Conservation (phyloP, 2,113 vertebrate species). For the Actenoides lindsayi region DNA sequence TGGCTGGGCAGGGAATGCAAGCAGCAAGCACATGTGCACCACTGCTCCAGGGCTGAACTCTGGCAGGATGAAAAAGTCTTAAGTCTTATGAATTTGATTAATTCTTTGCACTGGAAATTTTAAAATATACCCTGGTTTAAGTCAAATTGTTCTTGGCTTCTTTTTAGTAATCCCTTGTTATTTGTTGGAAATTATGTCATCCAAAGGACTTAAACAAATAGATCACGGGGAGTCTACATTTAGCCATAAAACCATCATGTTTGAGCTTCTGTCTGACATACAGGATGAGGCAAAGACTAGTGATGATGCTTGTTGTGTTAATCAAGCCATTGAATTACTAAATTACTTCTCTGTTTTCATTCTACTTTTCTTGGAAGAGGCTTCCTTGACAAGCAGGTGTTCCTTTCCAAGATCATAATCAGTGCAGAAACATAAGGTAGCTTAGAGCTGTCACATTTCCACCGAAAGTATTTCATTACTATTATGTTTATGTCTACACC, state of each 20-base stretch:
- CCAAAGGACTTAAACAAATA: not conserved
- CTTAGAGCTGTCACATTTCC: slow-evolving; percentile 30
- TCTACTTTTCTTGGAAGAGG: slow-evolving; percentile 1
- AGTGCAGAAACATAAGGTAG: not conserved
- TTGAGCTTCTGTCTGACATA: not conserved
- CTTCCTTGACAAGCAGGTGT: slow-evolving; percentile 40
- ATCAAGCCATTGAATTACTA: not conserved
- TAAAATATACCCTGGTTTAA: not conserved
- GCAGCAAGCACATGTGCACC: not conserved
- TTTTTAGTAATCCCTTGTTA: not conserved
- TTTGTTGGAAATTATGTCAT: not conserved
- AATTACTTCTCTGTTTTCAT: not conserved
- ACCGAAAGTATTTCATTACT: slow-evolving; percentile 39
- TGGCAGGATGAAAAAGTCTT: not conserved
- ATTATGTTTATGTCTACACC: slow-evolving; percentile 13
- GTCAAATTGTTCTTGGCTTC: not conserved
- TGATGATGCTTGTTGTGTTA: not conserved
- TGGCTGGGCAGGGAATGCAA: not conserved
- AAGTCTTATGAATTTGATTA: not conserved
- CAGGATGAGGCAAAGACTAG: not conserved
- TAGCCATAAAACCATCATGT: not conserved
- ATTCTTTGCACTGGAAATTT: not conserved
- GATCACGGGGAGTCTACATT: not conserved
- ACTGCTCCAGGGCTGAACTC: not conserved
- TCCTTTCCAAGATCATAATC: slow-evolving; percentile 45